phyloP scores from a whole-genome alignment of 2,113 vertebrate species.

The Calypte anna region DNA sequence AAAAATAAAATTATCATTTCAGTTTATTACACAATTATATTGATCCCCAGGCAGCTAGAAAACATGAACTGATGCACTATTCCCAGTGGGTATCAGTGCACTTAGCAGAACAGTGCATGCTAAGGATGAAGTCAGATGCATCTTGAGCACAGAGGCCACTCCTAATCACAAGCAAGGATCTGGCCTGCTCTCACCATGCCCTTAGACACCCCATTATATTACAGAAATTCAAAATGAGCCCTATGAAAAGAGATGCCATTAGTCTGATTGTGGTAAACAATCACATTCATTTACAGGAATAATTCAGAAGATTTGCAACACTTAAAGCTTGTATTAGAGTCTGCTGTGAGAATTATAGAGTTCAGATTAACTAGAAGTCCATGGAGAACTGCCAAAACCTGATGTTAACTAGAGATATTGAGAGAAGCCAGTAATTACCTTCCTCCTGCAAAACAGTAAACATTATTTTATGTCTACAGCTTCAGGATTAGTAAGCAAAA shows the following conservation, averaged over 20 bases:
- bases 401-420: neutral
- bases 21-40: neutral
- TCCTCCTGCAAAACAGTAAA: neutral
- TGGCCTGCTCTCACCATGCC: neutral
- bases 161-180: neutral
- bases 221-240: neutral
- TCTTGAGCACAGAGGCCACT: neutral
- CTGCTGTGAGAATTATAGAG: constrained; percentile 1
- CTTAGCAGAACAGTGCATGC: neutral
- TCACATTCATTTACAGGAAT: neutral
- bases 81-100: neutral
- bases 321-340: neutral
- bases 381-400: constrained; percentile 31
- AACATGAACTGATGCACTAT: neutral
- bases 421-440: constrained; percentile 4
- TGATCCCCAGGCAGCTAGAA: neutral
- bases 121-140: neutral
- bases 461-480: neutral
- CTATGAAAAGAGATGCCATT: neutral
- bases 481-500: constrained; percentile 34
- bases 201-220: neutral
- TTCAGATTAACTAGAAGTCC: neutral
- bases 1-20: neutral
- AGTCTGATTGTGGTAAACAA: neutral
- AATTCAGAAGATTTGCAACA: neutral